A percentile compares a stretch with the other conserved stretches of the same genome.
These are phyloP conservation scores for Eurytoma adleriae DNA, from an alignment of 2,888 invertebrate genomes.

Conservation along the genomic window DNA sequence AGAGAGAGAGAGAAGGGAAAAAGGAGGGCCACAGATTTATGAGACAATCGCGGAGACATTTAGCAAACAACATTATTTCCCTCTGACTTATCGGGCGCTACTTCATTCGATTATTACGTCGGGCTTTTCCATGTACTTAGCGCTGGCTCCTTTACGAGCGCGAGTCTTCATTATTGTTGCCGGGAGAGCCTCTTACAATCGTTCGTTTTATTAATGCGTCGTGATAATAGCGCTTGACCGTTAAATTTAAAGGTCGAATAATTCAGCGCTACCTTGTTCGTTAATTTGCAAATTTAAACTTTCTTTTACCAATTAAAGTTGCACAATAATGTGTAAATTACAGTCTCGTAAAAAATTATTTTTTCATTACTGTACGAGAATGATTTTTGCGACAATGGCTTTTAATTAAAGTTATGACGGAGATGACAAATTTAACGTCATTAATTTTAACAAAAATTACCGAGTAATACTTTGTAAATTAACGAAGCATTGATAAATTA, in stretches of 20 bases:
- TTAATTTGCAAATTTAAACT: too few relatives aligned
- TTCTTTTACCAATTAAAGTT: too few relatives aligned
- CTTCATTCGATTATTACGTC: constrained; percentile 22
- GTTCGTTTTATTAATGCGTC: background rate
- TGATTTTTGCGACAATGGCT: too few relatives aligned
- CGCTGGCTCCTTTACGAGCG: background rate
- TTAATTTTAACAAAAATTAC: too few relatives aligned
- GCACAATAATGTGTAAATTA: too few relatives aligned
- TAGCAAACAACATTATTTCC: constrained; percentile 50
- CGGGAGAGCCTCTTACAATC: background rate
- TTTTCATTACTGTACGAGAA: too few relatives aligned
- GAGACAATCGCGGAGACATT: constrained; percentile 37
- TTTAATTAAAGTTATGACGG: too few relatives aligned
- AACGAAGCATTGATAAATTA: too few relatives aligned
- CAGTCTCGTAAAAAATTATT: too few relatives aligned
- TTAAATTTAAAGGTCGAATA: background rate
- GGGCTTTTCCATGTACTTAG: background rate
- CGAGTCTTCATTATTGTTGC: constrained; percentile 1
- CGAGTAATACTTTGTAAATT: too few relatives aligned
- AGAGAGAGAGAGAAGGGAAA: background rate
- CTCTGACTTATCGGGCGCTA: constrained; percentile 38
- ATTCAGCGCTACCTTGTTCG: too few relatives aligned
- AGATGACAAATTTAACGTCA: too few relatives aligned
- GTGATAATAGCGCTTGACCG: background rate
- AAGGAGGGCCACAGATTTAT: constrained; percentile 37